Base-by-base conservation (phyloP, 1,140 invertebrate genomes). In the Portunus trituberculatus region DNA sequence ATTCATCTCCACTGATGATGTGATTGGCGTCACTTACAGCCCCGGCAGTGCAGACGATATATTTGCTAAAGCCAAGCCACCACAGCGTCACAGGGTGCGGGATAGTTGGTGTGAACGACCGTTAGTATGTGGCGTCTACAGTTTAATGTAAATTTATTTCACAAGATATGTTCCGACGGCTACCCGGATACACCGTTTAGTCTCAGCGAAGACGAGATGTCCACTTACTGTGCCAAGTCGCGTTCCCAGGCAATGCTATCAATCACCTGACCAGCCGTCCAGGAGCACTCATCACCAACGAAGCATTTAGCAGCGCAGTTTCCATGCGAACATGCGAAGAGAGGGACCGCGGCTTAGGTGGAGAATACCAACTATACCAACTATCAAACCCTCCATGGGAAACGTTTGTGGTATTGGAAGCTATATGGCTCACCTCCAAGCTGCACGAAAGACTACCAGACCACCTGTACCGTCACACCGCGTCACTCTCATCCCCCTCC, bases 231-330 rank as follows among this genome's bases (percentile, higher is more conserved):
- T 91, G 90, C 52, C 31, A 10, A 32, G 59, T 28, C 48, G 90
- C 59, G 90, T 39, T 31, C 90, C 10, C 29, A 76, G 39, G 90
- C 52, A 76, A 39, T 67, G 8, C 52, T 31, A 76, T 91, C 59
- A 76, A 91, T 76, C 52, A 91, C 31, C 39, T 20, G 31, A 76
- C 14, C 29, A 91, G 59, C 59, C 52, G 39, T 91, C 59, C 32
- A 31, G 20, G 67, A 67, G 48, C 90, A 91, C 90, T 91, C 89
- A 91, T 91, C 39, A 91, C 90, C 90, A 67, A 76, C 67, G 90
- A 91, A 76, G 90, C 90, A 91, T 28, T 91, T 91, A 91, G 90
- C 67, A 39, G 52, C 29, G 32, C 52, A 10, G 59, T 12, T 76
- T 16, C 39, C 90, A 91, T 31, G 52, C 52, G 29, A 91, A 59